Evolutionary conservation across 2,888 invertebrate genomes (phyloP).

Genomic region (Dusona sp.): DNA sequence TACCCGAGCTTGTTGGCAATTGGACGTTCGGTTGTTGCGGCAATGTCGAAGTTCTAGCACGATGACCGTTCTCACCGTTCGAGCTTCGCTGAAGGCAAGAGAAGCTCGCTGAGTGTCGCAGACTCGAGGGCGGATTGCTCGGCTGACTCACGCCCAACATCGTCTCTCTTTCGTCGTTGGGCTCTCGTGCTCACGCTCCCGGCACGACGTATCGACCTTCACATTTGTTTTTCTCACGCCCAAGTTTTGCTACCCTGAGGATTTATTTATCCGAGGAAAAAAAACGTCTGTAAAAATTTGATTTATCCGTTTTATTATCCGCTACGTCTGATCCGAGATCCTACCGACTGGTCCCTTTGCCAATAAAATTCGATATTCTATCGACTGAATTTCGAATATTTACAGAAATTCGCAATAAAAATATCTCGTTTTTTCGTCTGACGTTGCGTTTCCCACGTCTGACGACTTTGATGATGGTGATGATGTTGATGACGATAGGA

Average conservation of each 20-base stretch:
- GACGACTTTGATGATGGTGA: constrained; percentile 44
- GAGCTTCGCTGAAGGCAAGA: constrained; percentile 84
- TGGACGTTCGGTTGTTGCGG: constrained; percentile 81
- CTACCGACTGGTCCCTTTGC: background rate
- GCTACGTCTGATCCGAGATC: background rate
- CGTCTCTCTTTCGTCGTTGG: constrained; percentile 61
- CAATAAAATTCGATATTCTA: constrained; percentile 22
- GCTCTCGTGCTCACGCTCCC: constrained; percentile 36
- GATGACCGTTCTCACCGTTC: constrained; percentile 79
- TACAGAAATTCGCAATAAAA: background rate
- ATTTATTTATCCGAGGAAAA: background rate
- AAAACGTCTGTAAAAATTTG: background rate
- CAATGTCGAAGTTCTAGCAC: constrained; percentile 83
- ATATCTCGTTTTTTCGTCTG: constrained; percentile 52
- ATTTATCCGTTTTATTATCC: background rate
- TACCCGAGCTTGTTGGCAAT: constrained; percentile 53
- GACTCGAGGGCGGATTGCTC: constrained; percentile 82
- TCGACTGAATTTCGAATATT: constrained; percentile 22
- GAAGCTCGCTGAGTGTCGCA: constrained; percentile 85
- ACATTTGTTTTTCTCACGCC: constrained; percentile 56
- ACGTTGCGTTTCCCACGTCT: constrained; percentile 52
- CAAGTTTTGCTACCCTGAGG: background rate
- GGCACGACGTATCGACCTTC: constrained; percentile 38
- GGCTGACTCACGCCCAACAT: constrained; percentile 84
- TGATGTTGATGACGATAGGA: constrained; percentile 32